A percentile compares a stretch with the other conserved stretches of the same genome.
phyloP scores from a whole-genome alignment of 23 tunicate genomes.

The Halocynthia aurantium region DNA sequence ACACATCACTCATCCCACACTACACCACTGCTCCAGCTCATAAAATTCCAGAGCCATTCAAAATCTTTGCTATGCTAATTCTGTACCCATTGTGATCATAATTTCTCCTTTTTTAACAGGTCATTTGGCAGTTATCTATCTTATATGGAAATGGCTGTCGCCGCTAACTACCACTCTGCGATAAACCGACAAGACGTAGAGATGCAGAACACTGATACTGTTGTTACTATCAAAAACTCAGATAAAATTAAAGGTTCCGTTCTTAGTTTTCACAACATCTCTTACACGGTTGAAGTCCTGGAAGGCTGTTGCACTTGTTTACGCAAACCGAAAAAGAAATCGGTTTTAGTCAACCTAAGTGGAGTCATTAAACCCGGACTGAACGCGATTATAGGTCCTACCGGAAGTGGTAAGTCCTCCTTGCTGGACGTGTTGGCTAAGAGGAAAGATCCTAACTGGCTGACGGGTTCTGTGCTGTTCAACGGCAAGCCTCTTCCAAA shows the following conservation, averaged over 20 bases:
- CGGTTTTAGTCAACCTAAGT: slow-evolving; percentile 15
- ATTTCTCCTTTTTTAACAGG: no score
- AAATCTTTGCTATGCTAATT: no score
- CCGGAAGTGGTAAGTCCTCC: slow-evolving; percentile 91
- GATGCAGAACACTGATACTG: no score
- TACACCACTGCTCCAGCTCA: no score
- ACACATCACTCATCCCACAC: no score
- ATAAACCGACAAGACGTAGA: no score
- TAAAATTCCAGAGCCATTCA: no score
- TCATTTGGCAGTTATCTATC: no score
- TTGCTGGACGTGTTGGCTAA: slow-evolving; percentile 83
- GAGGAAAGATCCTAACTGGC: slow-evolving; percentile 73
- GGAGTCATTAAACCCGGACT: slow-evolving; percentile 34
- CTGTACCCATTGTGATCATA: no score
- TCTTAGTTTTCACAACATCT: slow-evolving; percentile 12
- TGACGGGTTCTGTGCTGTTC: slow-evolving; percentile 57
- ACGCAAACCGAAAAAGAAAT: background rate
- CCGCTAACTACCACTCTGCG: no score
- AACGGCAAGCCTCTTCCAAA: slow-evolving; percentile 60
- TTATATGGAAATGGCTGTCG: no score
- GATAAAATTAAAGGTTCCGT: background rate
- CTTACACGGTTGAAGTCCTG: background rate
- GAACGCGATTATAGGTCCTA: slow-evolving; percentile 83
- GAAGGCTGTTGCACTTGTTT: slow-evolving; percentile 9
- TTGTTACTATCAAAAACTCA: no score